These are phyloP conservation scores for Drosophila tanythrix DNA, from an alignment of 2,888 invertebrate genomes.

Conservation along the genomic window DNA sequence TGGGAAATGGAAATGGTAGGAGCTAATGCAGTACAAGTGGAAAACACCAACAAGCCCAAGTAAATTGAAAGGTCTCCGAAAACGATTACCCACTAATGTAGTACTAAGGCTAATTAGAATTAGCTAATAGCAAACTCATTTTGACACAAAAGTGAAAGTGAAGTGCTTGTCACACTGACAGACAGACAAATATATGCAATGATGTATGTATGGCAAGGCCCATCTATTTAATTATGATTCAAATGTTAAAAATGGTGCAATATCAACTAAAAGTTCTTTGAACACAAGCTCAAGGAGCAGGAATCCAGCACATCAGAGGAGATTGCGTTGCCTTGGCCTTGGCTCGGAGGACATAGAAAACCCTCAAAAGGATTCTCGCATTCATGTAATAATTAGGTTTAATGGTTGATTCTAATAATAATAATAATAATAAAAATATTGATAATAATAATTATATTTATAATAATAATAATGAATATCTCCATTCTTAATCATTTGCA, in stretches of 20 bases:
- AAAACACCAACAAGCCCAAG: not conserved
- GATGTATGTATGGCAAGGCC: not conserved
- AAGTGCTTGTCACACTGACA: not conserved
- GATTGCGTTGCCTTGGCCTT: not conserved
- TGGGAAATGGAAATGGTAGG: not conserved
- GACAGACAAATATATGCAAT: not conserved
- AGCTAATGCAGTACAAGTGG: not conserved
- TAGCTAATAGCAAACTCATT: not conserved
- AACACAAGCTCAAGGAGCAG: not conserved
- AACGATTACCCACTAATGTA: not conserved
- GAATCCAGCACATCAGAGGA: not conserved
- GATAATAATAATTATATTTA: not conserved
- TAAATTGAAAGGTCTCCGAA: not conserved
- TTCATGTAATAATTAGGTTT: not conserved
- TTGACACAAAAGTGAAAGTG: not conserved
- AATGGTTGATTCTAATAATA: not conserved
- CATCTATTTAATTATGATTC: not conserved
- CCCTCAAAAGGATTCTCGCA: not conserved
- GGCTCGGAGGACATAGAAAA: not conserved
- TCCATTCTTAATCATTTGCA: not conserved
- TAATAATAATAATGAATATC: not conserved
- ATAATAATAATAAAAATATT: not conserved
- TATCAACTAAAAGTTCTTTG: not conserved
- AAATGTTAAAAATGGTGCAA: not conserved
- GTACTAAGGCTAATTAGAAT: not conserved